These are phyloP conservation scores for Spodoptera littoralis DNA, from an alignment of 2,888 invertebrate genomes.

Conservation along the genomic window DNA sequence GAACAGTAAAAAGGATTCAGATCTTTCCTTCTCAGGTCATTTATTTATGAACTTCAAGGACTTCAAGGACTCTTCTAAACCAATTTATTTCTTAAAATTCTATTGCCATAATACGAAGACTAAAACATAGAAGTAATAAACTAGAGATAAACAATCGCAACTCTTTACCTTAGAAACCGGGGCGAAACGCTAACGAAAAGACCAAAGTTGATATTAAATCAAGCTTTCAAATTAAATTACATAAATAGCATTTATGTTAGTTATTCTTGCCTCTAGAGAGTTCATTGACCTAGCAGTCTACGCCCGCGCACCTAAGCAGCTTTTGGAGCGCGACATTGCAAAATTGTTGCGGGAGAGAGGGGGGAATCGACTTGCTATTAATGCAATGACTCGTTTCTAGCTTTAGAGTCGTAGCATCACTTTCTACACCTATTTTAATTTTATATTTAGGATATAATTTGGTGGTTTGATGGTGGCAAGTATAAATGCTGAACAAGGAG, in stretches of 20 bases:
- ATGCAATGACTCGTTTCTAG: conserved; percentile 32
- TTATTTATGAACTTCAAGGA: no score
- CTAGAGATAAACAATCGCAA: conserved; percentile 4
- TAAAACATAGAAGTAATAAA: no score
- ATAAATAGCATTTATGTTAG: conserved; percentile 55
- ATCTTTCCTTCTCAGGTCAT: no score
- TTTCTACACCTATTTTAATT: no score
- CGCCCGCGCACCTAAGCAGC: conserved; percentile 75
- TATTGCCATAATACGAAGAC: no score
- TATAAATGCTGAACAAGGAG: no score
- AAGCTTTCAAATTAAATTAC: conserved; percentile 55
- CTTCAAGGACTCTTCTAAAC: no score
- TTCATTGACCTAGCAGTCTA: conserved; percentile 77
- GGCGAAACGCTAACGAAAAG: background rate
- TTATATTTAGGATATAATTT: no score
- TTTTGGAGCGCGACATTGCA: conserved; percentile 84
- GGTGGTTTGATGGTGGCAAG: no score
- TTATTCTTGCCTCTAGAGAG: conserved; percentile 75
- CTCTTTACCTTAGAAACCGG: conserved; percentile 3
- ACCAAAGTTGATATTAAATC: conserved; percentile 32
- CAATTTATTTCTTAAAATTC: no score
- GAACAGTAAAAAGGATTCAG: no score
- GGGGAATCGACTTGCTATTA: conserved; percentile 47
- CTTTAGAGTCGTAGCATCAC: conserved; percentile 5
- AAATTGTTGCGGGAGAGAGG: conserved; percentile 48